Evolutionary conservation across 2,797 vertebrate species (phyloP).

Genomic region (Lepus townsendii): DNA sequence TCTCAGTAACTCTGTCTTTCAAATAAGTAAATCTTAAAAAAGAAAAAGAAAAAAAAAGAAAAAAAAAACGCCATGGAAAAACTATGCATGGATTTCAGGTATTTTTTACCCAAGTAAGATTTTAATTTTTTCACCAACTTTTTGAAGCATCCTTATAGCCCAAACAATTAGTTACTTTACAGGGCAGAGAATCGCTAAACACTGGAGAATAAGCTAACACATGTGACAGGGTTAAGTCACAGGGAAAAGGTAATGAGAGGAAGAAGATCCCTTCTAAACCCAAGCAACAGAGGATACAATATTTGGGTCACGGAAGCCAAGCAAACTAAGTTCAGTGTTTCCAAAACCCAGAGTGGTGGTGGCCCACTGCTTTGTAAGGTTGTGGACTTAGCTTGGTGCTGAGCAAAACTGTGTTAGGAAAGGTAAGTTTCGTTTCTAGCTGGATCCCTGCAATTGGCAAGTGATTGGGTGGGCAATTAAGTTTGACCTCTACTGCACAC

Average conservation of each 20-base stretch:
- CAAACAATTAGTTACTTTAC: neutral
- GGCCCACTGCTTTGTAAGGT: neutral
- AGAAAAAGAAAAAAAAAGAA: no score
- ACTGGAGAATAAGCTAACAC: neutral
- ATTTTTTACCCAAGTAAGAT: no score
- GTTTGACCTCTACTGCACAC: neutral
- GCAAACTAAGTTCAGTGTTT: neutral
- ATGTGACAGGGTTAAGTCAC: neutral
- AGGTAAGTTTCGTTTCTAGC: neutral
- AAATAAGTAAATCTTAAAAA: no score
- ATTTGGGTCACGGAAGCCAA: neutral
- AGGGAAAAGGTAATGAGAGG: neutral
- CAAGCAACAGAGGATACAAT: neutral
- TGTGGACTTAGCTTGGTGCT: neutral
- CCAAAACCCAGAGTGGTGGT: neutral
- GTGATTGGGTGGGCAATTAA: neutral
- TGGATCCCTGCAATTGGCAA: neutral
- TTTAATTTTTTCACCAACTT: no score
- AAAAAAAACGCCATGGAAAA: no score
- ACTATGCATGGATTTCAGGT: no score
- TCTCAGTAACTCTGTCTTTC: no score
- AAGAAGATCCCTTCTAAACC: neutral
- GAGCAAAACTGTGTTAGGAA: neutral
- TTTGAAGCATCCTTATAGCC: no score
- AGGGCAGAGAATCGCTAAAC: neutral